A percentile compares a stretch with the other conserved stretches of the same genome.
These are phyloP conservation scores for Tethea ocularis DNA, from an alignment of 2,888 invertebrate species.

Conservation along the genomic window DNA sequence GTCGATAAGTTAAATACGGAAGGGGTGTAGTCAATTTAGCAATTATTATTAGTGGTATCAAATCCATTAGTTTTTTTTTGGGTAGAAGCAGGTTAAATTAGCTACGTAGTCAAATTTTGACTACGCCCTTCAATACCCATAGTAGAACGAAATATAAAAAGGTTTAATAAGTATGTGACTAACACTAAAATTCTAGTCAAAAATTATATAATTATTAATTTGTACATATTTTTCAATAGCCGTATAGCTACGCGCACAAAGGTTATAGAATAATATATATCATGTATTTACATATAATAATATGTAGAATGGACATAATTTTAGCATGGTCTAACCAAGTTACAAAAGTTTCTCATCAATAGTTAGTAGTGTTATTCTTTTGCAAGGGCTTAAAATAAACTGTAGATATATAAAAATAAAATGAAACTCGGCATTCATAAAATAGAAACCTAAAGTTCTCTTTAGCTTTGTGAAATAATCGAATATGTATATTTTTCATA, in stretches of 20 bases:
- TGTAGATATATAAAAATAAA: no score
- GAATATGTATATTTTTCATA: background rate
- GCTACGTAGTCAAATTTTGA: background rate
- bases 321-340: background rate
- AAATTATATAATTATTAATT: conserved; percentile 10
- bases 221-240: background rate
- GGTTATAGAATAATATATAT: background rate
- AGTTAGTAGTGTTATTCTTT: no score
- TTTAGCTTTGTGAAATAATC: background rate
- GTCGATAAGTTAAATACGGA: background rate
- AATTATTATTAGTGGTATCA: background rate
- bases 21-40: background rate
- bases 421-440: no score
- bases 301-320: background rate
- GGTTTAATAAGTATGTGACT: background rate
- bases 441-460: background rate
- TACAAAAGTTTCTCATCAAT: background rate
- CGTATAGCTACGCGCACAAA: background rate
- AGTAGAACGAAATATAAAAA: background rate
- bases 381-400: no score
- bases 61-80: background rate
- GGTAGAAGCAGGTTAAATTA: background rate
- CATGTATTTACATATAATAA: background rate
- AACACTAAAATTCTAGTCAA: conserved; percentile 18
- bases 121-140: background rate